Conservation (phyloP, 2,797 vertebrate genomes). For the Dendrocincla fuliginosa region DNA sequence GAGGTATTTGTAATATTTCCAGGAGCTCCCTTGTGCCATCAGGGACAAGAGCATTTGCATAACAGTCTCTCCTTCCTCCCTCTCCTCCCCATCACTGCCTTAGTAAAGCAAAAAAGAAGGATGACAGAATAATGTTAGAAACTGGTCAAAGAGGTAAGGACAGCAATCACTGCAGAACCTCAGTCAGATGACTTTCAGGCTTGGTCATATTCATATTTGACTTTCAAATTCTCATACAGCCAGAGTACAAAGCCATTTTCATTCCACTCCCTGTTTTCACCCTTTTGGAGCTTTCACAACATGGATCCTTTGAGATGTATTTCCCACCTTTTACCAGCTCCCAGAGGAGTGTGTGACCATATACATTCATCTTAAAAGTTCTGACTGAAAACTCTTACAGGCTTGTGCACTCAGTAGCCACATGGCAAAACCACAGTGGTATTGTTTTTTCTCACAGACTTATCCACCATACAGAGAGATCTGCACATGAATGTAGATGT, state of each 20-base stretch:
- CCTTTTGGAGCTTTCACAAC: not conserved
- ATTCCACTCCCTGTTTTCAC: not conserved
- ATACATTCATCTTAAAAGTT: not conserved
- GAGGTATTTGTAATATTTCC: not conserved
- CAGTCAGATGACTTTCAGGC: not conserved
- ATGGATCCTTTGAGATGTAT: not conserved
- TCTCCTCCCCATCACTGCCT: not conserved
- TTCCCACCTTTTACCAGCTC: not conserved
- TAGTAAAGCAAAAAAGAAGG: not conserved
- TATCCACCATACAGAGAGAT: not conserved
- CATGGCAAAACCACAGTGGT: not conserved
- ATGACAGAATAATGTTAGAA: not conserved
- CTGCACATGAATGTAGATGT: not conserved
- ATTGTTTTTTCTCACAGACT: fast-evolving
- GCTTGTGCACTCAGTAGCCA: not conserved
- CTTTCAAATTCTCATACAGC: not conserved
- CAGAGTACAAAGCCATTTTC: not conserved
- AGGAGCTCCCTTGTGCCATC: not conserved
- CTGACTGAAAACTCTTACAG: not conserved
- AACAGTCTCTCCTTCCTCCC: not conserved
- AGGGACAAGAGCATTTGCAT: not conserved
- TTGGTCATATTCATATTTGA: not conserved
- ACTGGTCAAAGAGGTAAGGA: not conserved
- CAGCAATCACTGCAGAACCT: not conserved
- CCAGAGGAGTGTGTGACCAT: not conserved